Percentiles rank a stretch among this genome's conserved stretches.
These are phyloP conservation scores for Heliothis subflexa DNA, from an alignment of 1,140 invertebrate genomes.

Conservation along the genomic window DNA sequence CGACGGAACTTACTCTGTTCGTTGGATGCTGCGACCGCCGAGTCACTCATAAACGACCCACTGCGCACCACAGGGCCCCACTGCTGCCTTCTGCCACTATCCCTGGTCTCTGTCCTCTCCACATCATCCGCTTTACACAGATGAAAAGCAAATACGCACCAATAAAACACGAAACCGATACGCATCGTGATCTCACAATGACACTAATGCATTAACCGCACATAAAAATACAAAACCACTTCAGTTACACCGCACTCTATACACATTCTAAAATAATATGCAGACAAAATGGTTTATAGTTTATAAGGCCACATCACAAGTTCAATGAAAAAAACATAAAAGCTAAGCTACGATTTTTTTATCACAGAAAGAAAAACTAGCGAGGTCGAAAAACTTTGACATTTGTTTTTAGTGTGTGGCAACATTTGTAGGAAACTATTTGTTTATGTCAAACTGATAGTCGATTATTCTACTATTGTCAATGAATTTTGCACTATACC, in stretches of 20 bases:
- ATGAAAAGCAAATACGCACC: slow-evolving; percentile 83
- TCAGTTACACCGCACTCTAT: slow-evolving; percentile 68
- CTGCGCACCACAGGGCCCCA: slow-evolving; percentile 75
- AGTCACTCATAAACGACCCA: slow-evolving; percentile 72
- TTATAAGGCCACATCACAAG: slow-evolving; percentile 75
- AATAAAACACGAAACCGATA: slow-evolving; percentile 84
- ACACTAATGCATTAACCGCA: slow-evolving; percentile 74
- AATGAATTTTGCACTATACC: neutral
- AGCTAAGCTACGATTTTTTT: slow-evolving; percentile 74
- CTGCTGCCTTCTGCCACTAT: slow-evolving; percentile 73
- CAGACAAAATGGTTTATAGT: slow-evolving; percentile 60
- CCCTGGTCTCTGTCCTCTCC: slow-evolving; percentile 78
- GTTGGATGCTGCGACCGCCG: slow-evolving; percentile 71
- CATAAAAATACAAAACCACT: slow-evolving; percentile 70
- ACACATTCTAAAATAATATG: slow-evolving; percentile 75
- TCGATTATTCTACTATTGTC: slow-evolving; percentile 26
- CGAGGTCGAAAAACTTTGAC: slow-evolving; percentile 75
- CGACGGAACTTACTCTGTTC: slow-evolving; percentile 78
- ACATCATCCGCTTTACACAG: slow-evolving; percentile 80
- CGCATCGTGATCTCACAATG: slow-evolving; percentile 83
- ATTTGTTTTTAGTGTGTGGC: slow-evolving; percentile 57
- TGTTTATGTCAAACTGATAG: slow-evolving; percentile 43
- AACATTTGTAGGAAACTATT: slow-evolving; percentile 44
- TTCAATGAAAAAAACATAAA: slow-evolving; percentile 70
- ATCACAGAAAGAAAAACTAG: slow-evolving; percentile 76